Conservation (phyloP, 2,113 vertebrate species). For the Leucopsar rothschildi region DNA sequence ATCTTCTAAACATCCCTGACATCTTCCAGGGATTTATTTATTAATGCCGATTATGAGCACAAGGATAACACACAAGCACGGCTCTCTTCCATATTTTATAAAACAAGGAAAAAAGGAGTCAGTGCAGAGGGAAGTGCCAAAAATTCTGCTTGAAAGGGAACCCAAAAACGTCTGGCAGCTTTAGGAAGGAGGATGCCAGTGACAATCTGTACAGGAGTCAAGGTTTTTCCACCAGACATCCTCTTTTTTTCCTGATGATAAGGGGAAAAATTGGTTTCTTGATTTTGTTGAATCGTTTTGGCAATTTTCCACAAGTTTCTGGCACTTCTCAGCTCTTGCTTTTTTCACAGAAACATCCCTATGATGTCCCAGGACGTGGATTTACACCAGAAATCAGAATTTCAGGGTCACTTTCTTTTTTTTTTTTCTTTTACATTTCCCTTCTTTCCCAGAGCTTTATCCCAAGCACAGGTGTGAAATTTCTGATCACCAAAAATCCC, state of each 20-base stretch:
- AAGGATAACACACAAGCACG: background rate
- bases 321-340: background rate
- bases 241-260: background rate
- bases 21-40: conserved; percentile 16
- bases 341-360: background rate
- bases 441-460: background rate
- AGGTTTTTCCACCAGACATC: background rate
- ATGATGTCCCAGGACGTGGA: rapidly evolving
- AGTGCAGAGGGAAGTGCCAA: background rate
- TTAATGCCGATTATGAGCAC: background rate
- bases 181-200: background rate
- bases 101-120: background rate
- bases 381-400: background rate
- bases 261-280: background rate
- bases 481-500: background rate
- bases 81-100: background rate
- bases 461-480: background rate
- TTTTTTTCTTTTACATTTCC: too few species aligned
- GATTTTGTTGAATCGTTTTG: background rate
- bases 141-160: background rate
- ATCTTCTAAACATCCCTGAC: background rate
- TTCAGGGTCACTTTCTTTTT: rapidly evolving
- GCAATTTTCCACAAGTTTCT: background rate
- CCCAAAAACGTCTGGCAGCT: background rate
- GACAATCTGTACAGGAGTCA: rapidly evolving